A percentile compares a stretch with the other conserved stretches of the same genome.
Evolutionary conservation across 1,140 invertebrate genomes (phyloP).

Genomic region (Drosophila guanche): DNA sequence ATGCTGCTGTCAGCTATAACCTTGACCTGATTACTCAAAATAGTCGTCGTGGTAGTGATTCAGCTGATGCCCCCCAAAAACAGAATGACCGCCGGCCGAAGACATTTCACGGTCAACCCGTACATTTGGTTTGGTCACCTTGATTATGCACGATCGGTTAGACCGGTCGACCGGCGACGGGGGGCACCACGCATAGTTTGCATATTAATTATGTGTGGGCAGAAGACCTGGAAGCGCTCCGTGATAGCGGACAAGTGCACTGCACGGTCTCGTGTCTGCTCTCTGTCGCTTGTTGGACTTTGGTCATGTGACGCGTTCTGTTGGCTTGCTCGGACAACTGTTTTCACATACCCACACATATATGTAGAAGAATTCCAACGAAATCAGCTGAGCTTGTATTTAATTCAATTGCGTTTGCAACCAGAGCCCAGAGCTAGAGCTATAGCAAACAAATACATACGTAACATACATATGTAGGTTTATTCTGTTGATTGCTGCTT

Average conservation of each 20-base stretch:
- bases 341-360: neutral
- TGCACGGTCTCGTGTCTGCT: neutral
- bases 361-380: neutral
- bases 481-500: slow-evolving; percentile 3
- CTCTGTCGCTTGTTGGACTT: slow-evolving; percentile 21
- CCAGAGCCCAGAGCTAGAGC: slow-evolving; percentile 1
- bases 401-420: slow-evolving; percentile 39
- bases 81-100: slow-evolving; percentile 15
- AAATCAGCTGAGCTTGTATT: slow-evolving; percentile 49
- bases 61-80: slow-evolving; percentile 11
- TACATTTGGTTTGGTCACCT: slow-evolving; percentile 14
- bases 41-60: too few relatives aligned
- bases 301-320: slow-evolving; percentile 42
- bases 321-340: slow-evolving; percentile 21
- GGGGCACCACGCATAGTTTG: slow-evolving; percentile 45
- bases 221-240: slow-evolving; percentile 29
- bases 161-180: neutral
- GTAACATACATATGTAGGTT: slow-evolving; percentile 5
- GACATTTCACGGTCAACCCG: slow-evolving; percentile 38
- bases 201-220: slow-evolving; percentile 53
- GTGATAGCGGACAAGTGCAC: neutral
- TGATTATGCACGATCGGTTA: slow-evolving; percentile 52
- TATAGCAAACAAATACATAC: slow-evolving; percentile 9
- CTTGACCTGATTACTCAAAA: slow-evolving; percentile 60
- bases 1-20: slow-evolving; percentile 21